Conservation (phyloP, 1,140 invertebrate genomes). For the Radopholus similis region DNA sequence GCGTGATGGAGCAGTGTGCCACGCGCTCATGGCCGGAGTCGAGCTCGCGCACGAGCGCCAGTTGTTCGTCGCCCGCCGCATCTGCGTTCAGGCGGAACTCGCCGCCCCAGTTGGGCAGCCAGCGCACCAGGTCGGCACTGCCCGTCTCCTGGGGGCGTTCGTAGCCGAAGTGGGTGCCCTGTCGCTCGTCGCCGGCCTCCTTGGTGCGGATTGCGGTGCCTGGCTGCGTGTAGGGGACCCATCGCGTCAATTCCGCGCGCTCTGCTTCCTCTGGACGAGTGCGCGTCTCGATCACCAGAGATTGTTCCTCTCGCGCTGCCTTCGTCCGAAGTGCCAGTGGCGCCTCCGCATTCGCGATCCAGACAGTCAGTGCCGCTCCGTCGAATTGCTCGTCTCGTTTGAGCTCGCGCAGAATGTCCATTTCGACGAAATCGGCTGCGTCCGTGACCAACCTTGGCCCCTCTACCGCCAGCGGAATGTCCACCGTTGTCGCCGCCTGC, state of each 20-base stretch:
- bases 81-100: constrained; percentile 27
- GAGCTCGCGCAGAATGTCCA: constrained; percentile 23
- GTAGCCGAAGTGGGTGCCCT: constrained; percentile 22
- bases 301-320: constrained; percentile 21
- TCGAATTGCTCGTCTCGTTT: constrained; percentile 33
- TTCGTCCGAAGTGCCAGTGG: constrained; percentile 27
- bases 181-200: constrained; percentile 28
- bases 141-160: not conserved
- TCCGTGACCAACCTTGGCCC: constrained; percentile 36
- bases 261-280: constrained; percentile 17
- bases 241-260: constrained; percentile 12
- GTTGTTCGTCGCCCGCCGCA: constrained; percentile 32
- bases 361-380: constrained; percentile 2
- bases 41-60: constrained; percentile 27
- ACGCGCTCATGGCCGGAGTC: constrained; percentile 7
- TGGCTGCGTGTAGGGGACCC: constrained; percentile 12
- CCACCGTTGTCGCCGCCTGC: constrained; percentile 2
- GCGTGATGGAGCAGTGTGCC: constrained; percentile 15
- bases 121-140: constrained; percentile 3
- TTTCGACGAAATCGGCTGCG: constrained; percentile 43
- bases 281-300: constrained; percentile 21
- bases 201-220: constrained; percentile 15
- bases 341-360: constrained; percentile 24
- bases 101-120: constrained; percentile 25
- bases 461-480: constrained; percentile 37